phyloP scores from a whole-genome alignment of 2,888 invertebrate species.

The Scaptomyza tumidula region DNA sequence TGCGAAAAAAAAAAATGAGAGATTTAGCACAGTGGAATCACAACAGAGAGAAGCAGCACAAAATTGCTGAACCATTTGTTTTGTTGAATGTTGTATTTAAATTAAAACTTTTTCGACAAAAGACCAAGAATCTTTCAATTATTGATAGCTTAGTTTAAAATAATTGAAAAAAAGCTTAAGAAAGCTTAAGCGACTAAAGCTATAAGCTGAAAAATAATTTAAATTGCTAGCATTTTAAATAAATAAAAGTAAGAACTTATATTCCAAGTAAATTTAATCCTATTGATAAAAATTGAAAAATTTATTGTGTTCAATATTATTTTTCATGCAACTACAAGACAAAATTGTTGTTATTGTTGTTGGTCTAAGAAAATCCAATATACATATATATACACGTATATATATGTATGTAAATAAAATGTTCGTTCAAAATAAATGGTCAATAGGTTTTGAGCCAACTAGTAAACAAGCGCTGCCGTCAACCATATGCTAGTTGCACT shows the following conservation, averaged over 20 bases:
- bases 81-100: neutral
- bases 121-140: neutral
- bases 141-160: neutral
- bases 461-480: neutral
- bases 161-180: neutral
- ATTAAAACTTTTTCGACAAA: neutral
- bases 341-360: no score
- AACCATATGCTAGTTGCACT: constrained; percentile 37
- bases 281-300: no score
- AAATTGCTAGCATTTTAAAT: no score
- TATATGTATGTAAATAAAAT: neutral
- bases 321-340: no score
- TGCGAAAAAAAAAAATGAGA: neutral
- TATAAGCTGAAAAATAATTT: no score
- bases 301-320: no score
- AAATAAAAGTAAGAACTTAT: no score
- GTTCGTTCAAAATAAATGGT: constrained; percentile 1
- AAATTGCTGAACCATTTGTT: neutral
- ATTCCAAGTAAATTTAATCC: no score
- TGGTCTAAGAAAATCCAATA: neutral
- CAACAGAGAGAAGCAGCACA: neutral
- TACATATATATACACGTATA: no score
- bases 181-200: no score
- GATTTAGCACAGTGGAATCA: neutral
- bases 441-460: neutral